Evolutionary conservation across 2,797 vertebrate genomes (phyloP).

Genomic region (Gobionotothen gibberifrons): DNA sequence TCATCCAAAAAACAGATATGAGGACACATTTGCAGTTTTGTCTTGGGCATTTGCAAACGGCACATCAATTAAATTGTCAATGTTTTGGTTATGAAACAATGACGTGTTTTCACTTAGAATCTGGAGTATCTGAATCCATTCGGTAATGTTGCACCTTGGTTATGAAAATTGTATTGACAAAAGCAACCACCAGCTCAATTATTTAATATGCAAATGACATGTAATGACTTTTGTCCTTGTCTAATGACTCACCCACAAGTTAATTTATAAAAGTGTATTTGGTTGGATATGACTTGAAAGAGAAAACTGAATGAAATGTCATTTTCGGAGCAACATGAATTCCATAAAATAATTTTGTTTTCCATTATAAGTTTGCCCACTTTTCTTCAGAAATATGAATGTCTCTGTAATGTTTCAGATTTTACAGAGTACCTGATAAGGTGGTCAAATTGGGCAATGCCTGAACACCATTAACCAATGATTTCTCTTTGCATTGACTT

Average conservation of each 20-base stretch:
- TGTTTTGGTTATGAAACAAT: conserved; percentile 29
- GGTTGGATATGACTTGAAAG: conserved; percentile 61
- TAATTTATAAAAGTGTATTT: conserved; percentile 70
- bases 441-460: not conserved
- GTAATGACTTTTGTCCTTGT: conserved; percentile 70
- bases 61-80: conserved; percentile 31
- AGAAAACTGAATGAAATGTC: conserved; percentile 56
- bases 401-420: not conserved
- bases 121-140: conserved; percentile 49
- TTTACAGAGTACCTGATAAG: not conserved
- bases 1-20: not conserved
- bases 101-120: conserved; percentile 36
- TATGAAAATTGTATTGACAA: conserved; percentile 74
- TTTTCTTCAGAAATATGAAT: conserved; percentile 2
- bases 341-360: conserved; percentile 21
- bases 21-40: conserved; percentile 17
- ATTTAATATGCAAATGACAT: conserved; percentile 69
- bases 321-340: conserved; percentile 43
- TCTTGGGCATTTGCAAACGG: not conserved
- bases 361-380: conserved; percentile 19
- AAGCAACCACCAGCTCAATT: conserved; percentile 59
- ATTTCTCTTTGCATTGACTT: not conserved
- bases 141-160: conserved; percentile 44
- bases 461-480: not conserved
- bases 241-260: conserved; percentile 75